Evolutionary conservation across 1,140 invertebrate species (phyloP), one percentile per base, ranked within the genome.

Genomic region (Mya arenaria): DNA sequence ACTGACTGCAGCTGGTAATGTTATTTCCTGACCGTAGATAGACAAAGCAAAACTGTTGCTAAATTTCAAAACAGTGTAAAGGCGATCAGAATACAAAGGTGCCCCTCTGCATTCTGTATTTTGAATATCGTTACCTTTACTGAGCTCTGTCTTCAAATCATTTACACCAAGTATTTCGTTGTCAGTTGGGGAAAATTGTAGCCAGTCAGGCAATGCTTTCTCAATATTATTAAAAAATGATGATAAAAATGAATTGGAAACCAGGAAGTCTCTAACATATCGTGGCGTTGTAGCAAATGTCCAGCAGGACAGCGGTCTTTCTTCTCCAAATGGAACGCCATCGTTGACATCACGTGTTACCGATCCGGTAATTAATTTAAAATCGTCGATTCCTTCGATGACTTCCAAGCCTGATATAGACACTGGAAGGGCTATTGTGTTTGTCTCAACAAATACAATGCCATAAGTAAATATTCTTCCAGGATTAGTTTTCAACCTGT

Each of bases 61-160:
- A 68, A 79, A 58, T 79, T 56, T 39, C 6, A 79, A 28, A 1
- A 79, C 41, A 10, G 62, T 79, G 41, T 79, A 79, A 17, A 79
- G 37, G 13, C 37, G 41, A 39, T 48, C 25, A 10, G 41, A 32
- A 28, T 68, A 37, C 4, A 58, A 8, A 39, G 75, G 75, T 58
- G 75, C 75, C 39, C 63, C 75, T 58, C 32, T 55, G 63, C 75
- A 79, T 15, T 19, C 23, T 8, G 39, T 17, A 19, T 10, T 56
- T 10, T 65, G 23, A 13, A 79, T 58, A 23, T 68, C 63, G 8
- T 23, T 68, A 0, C 75, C 75, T 4, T 28, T 17, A 10, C 58
- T 17, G 17, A 79, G 19, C 25, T 79, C 32, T 10, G 63, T 39
- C 5, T 68, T 25, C 13, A 79, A 39, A 55, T 68, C 75, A 19